These are phyloP conservation scores for Drosophila picticornis DNA, from an alignment of 2,888 invertebrate genomes.

Conservation along the genomic window DNA sequence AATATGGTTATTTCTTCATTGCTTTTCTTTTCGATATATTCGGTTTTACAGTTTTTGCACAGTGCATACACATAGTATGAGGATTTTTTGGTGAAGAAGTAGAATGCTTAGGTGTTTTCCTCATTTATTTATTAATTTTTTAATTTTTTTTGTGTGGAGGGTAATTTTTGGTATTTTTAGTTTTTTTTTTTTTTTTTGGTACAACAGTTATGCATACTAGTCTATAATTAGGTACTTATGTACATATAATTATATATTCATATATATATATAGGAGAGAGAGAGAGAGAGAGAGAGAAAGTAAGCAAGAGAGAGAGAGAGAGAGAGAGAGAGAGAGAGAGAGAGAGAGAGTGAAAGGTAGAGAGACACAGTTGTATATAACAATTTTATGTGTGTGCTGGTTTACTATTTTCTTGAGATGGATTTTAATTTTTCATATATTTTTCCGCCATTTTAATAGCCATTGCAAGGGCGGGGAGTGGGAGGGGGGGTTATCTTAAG, in stretches of 20 bases:
- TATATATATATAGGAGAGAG: slow-evolving; percentile 14
- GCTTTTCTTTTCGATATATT: slow-evolving; percentile 22
- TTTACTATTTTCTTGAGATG: not conserved
- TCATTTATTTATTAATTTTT: not conserved
- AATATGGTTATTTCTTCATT: slow-evolving; percentile 1
- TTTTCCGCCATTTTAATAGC: slow-evolving; percentile 33
- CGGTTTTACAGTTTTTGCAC: slow-evolving; percentile 41
- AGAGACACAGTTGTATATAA: slow-evolving; percentile 18
- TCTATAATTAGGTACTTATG: slow-evolving; percentile 19
- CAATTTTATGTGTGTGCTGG: slow-evolving; percentile 5
- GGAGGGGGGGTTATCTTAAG: not conserved
- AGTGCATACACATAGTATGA: slow-evolving; percentile 56
- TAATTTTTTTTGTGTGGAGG: not conserved
- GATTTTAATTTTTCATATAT: slow-evolving; percentile 3
- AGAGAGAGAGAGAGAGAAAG: slow-evolving; percentile 7
- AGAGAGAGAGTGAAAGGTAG: slow-evolving; percentile 16
- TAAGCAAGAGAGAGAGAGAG: slow-evolving; percentile 8
- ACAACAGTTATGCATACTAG: slow-evolving; percentile 63
- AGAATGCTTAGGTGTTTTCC: slow-evolving; percentile 21
- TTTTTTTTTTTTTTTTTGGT: slow-evolving; percentile 11
- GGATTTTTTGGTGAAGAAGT: slow-evolving; percentile 18
- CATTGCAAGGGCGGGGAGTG: slow-evolving; percentile 3
- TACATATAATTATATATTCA: slow-evolving; percentile 27
- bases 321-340: slow-evolving; percentile 14
- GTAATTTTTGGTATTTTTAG: slow-evolving; percentile 11